Evolutionary conservation across 2,113 vertebrate genomes (phyloP), one percentile per base, ranked within the genome.

Genomic region (Silurus glanis): DNA sequence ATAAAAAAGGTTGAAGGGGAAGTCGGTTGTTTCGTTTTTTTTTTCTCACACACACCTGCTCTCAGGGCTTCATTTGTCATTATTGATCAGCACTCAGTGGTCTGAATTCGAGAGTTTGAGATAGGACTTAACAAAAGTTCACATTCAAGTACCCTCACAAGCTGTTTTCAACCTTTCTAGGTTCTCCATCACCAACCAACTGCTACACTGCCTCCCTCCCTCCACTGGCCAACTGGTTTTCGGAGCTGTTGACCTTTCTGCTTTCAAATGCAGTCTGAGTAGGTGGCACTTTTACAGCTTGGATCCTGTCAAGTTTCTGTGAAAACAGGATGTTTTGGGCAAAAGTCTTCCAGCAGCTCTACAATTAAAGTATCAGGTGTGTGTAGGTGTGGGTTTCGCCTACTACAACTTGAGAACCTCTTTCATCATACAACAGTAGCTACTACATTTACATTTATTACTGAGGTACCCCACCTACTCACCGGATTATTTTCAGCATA

Each of bases 311-410:
- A 25, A 78, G n/a, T 78, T 55, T 78, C 23, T n/a, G 53, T 23
- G n/a, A 55, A 78, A 78, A 25, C 51, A 78, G 6, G 23, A 78
- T 55, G 74, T 78, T 78, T 78, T 25, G 74, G 51, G 55, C 12
- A 55, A 25, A 78, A 76, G 21, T 76, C 23, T 19, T 49, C 19
- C 6, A 53, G 25, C 74, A 25, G 23, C 6, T 16, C 51, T 8
- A 23, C 1, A 78, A 76, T 76, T 76, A 76, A 76, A 14, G 25
- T n/a, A 53, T 13, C 74, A 78, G 74, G 74, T 78, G 74, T 55
- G 74, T 25, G 74, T n/a, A 78, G 51, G 72, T 75, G 14, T 7
- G 25, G 2, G 23, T 28, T 78, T 78, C 23, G 55, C 49, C n/a
- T 25, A 55, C 6, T 55, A 16, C 74, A 78, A n/a, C 13, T 6